Base-by-base conservation (phyloP, 2,888 invertebrate species). In the Blastobasis adustella region DNA sequence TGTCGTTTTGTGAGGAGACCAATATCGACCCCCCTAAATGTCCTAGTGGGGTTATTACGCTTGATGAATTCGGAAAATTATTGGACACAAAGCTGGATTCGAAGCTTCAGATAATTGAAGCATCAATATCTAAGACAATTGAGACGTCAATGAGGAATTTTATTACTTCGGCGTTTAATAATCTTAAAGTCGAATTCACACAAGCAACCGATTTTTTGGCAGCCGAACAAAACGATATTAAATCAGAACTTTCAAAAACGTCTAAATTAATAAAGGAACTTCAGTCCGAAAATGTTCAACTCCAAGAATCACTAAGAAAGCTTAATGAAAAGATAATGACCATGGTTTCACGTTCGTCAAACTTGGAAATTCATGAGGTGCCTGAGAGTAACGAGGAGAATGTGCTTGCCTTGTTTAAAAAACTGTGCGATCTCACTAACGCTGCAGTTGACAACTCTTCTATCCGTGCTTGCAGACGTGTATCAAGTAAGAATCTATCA, bases 281-380 rank as follows among this genome's bases (percentile, higher is more conserved):
- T 2, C 45, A 52, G 36, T n/a, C 5, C 1, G 45, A 51, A 10
- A 49, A 53, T 4, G 45, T 56, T 2, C 8, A 8, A 0, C 45
- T 42, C 5, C 8, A 56, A 6, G 49, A 40, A 3, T 36, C 10
- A 2, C 49, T 54, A 3, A 7, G 55, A 7, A 7, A 10, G 4
- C 8, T 46, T 4, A 46, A 50, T 10, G 58, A 58, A 43, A 58
- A 56, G 10, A 40, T 51, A 7, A 23, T 23, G 23, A 23, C 23
- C 1, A 23, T 23, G 23, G 23, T 23, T 23, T 55, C 55, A 0
- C 50, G 55, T 5, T 49, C 43, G 8, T 49, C 38, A 7, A 56
- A 58, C 43, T 5, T 58, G 4, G 58, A 58, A 37, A 41, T 58
- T 4, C 58, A 58, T 36, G 49, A 49, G 2, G 52, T 58, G 0